Percentiles rank a stretch among this genome's conserved stretches.
phyloP scores from a whole-genome alignment of 2,888 invertebrate genomes.

The Ernsta delagoae region DNA sequence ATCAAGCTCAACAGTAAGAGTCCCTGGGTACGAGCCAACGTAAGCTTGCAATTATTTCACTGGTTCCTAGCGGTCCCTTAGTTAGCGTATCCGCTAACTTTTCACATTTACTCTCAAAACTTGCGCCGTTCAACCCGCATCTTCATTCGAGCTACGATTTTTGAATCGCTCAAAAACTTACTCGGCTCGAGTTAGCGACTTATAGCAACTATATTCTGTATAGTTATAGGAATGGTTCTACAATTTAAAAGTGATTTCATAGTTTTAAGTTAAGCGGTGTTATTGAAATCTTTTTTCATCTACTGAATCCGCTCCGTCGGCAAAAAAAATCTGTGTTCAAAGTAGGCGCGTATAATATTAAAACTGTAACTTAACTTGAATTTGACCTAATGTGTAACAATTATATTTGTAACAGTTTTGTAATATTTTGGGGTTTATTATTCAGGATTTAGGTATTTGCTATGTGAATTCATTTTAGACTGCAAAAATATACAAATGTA shows the following conservation, averaged over 20 bases:
- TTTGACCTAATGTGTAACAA: no score
- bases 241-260: neutral
- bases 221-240: neutral
- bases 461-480: neutral
- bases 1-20: neutral
- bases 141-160: slow-evolving; percentile 22
- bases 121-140: slow-evolving; percentile 50
- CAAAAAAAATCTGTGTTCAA: no score
- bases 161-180: slow-evolving; percentile 29
- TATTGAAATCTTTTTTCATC: neutral
- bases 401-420: no score
- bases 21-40: neutral
- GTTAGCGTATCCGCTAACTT: slow-evolving; percentile 61
- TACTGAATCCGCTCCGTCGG: no score
- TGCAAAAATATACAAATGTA: neutral
- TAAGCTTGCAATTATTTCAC: neutral
- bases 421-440: no score
- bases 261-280: neutral
- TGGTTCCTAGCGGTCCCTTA: slow-evolving; percentile 49
- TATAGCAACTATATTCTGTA: neutral
- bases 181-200: neutral
- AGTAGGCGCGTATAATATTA: no score
- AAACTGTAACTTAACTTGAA: no score
- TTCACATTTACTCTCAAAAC: slow-evolving; percentile 69
- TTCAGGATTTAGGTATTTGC: neutral